phyloP scores from a whole-genome alignment of 2,113 vertebrate species.

The Promerops cafer region DNA sequence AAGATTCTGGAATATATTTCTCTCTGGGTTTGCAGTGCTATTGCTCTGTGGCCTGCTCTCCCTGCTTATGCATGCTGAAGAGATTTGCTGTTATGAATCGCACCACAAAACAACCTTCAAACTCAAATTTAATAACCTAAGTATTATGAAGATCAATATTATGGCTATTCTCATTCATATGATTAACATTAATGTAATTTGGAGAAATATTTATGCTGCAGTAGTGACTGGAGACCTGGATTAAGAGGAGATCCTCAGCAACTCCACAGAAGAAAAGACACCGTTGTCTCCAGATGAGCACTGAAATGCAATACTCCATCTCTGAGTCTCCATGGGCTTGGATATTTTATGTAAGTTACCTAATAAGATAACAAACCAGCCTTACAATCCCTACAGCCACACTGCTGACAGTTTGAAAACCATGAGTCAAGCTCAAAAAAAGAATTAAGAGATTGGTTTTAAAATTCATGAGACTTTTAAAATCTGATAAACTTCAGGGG shows the following conservation, averaged over 20 bases:
- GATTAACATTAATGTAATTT: conserved; percentile 53
- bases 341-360: conserved; percentile 50
- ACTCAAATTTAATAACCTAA: conserved; percentile 57
- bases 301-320: neutral
- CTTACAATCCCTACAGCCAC: conserved; percentile 44
- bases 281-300: neutral
- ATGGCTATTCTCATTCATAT: conserved; percentile 44
- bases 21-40: conserved; percentile 4
- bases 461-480: conserved; percentile 62
- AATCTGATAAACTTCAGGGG: conserved; percentile 44
- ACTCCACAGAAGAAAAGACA: neutral
- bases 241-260: neutral
- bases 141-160: conserved; percentile 58
- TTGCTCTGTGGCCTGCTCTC: conserved; percentile 36
- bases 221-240: conserved; percentile 24
- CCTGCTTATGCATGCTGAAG: conserved; percentile 23
- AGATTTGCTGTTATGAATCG: conserved; percentile 23
- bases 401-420: conserved; percentile 46
- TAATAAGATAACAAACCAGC: conserved; percentile 41
- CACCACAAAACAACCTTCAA: conserved; percentile 44
- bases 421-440: conserved; percentile 54
- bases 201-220: conserved; percentile 32
- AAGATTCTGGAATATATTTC: conserved; percentile 17
- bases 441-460: conserved; percentile 49
- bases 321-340: neutral